Evolutionary conservation across 2,113 vertebrate species (phyloP), one percentile per base, ranked within the genome.

Genomic region (Dolichallabes microphthalmus): DNA sequence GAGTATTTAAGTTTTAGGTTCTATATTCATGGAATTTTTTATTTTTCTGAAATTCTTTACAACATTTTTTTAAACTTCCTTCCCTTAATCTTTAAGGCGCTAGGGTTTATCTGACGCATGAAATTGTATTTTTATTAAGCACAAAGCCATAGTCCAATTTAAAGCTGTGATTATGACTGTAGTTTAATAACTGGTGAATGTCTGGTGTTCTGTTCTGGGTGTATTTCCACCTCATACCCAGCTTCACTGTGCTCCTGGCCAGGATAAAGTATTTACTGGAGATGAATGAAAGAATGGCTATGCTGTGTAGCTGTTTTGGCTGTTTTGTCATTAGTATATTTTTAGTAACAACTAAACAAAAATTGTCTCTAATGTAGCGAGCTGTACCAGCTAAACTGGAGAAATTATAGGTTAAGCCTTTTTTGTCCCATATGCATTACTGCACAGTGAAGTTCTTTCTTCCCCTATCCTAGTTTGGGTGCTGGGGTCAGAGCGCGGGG

Each of bases 61-160:
- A 55, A 32, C 27, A 32, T 77, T 77, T 15, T 22, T 25, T 45
- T 39, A 6, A 45, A 53, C 32, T 73, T 55, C 55, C 35, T 71
- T 89, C 82, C 82, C 53, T n/a, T 66, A 35, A 30, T 76, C n/a
- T 82, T 39, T 5, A 66, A 57, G 35, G 22, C 74, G 55, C 53
- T 60, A 39, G 20, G 58, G 22, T 22, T 58, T 17, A 50, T 52
- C 15, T 30, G 73, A 9, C 17, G 13, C 53, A 32, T 25, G 39
- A 75, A 52, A n/a, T 2, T 53, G 25, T 53, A n/a, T 35, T 69
- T 32, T 32, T 39, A 39, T 39, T 45, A 22, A 25, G n/a, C 4
- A 3, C 39, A 74, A n/a, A 50, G 5, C 71, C 39, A 52, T n/a
- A 58, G 9, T 30, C 25, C 17, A 50, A 25, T 25, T 39, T 50